Evolutionary conservation across 2,797 vertebrate species (phyloP), one percentile per base, ranked within the genome.

Genomic region (Tamandua tetradactyla): DNA sequence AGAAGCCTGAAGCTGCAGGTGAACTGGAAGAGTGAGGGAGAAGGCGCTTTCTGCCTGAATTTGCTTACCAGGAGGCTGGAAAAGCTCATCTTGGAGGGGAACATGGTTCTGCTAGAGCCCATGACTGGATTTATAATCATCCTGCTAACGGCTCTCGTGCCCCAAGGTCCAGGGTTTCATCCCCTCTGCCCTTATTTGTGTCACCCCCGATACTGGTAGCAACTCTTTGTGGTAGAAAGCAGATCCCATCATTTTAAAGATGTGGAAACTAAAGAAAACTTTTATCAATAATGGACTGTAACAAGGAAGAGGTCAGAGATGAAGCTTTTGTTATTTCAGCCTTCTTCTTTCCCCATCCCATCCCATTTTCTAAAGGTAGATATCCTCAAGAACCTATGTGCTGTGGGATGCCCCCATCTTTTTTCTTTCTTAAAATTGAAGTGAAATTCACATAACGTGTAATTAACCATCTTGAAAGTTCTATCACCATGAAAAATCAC

Each of bases 241-340:
- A n/a, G 0, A 9, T 9, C 3, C 22, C 3, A 0, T 62, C 3
- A 3, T 49, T 40, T 44, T 52, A 69, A 32, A 35, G 59, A 4
- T 6, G 10, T 17, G 42, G 15, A 30, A 20, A 20, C 27, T 0
- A 2, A 13, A 7, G 10, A 42, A 42, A 68, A 3, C 23, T 18
- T 18, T 2, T 6, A 11, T 0, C n/a, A 55, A 18, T 4, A 1
- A 22, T 3, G n/a, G 7, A 22, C 5, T 12, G 7, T 5, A 2
- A 13, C 2, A 2, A n/a, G 42, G 17, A 2, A 5, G 4, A 1
- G n/a, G 37, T 0, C 1, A 62, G 15, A 30, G 12, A 13, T 0
- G 27, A 2, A 13, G 23, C 17, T 1, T 0, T 0, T 5, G 25
- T 22, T 4, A 0, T 1, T 3, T 18, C 5, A 1, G 25, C 30